These are phyloP conservation scores for Puma concolor DNA, from an alignment of 2,113 vertebrate genomes.

Conservation along the genomic window DNA sequence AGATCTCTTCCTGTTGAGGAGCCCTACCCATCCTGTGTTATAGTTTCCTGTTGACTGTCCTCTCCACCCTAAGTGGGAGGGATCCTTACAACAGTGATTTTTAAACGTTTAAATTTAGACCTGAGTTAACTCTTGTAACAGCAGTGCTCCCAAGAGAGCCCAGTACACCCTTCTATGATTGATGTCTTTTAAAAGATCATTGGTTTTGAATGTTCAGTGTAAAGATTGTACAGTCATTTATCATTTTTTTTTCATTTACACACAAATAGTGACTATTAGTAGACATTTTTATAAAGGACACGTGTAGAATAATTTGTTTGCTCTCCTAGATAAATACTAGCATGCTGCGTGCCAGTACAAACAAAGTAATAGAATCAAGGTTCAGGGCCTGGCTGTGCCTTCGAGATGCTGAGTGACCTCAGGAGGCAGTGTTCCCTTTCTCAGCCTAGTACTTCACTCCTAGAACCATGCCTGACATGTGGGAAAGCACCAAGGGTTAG, in stretches of 20 bases:
- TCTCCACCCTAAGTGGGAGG: constrained; percentile 39
- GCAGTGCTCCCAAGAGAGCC: background rate
- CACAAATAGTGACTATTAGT: background rate
- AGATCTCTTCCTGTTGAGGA: constrained; percentile 59
- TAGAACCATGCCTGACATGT: background rate
- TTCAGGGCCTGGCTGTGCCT: background rate
- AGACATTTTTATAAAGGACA: constrained; percentile 29
- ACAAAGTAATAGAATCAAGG: background rate
- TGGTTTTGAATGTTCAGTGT: background rate
- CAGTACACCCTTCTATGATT: background rate
- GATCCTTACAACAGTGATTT: constrained; percentile 4
- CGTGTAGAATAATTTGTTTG: background rate
- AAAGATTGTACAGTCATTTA: background rate
- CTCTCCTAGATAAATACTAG: background rate
- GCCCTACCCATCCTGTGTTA: constrained; percentile 32
- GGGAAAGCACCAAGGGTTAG: background rate
- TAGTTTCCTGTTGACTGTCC: constrained; percentile 51
- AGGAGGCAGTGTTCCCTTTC: background rate
- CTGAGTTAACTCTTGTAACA: background rate
- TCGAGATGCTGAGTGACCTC: background rate
- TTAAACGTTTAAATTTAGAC: constrained; percentile 51
- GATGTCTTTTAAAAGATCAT: constrained; percentile 7
- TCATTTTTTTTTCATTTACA: constrained; percentile 14
- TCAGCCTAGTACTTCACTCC: background rate
- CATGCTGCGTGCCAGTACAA: background rate